These are phyloP conservation scores for Bombus huntii DNA, from an alignment of 1,140 invertebrate genomes.

Conservation along the genomic window DNA sequence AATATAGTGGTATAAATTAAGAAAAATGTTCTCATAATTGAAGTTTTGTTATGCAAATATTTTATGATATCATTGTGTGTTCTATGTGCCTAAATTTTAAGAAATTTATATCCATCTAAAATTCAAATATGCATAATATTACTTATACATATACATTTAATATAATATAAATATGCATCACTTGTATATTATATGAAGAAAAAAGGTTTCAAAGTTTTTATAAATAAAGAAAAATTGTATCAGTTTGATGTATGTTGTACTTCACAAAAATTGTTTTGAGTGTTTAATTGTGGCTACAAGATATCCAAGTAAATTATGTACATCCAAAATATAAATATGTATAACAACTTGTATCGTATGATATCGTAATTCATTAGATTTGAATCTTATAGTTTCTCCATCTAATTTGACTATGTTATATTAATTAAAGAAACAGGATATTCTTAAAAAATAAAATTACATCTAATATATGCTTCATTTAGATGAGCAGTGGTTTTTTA, in stretches of 20 bases:
- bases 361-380: background rate
- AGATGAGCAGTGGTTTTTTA: conserved; percentile 27
- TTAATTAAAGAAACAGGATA: conserved; percentile 24
- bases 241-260: conserved; percentile 38
- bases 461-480: conserved; percentile 35
- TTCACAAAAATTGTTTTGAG: conserved; percentile 23
- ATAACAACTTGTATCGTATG: conserved; percentile 17
- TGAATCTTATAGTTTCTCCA: conserved; percentile 30
- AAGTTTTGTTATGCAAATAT: conserved; percentile 59
- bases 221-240: conserved; percentile 40
- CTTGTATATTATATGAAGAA: conserved; percentile 54
- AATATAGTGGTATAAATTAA: conserved; percentile 23
- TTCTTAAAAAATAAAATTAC: conserved; percentile 27
- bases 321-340: conserved; percentile 34
- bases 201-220: conserved; percentile 49
- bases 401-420: conserved; percentile 12
- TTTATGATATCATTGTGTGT: conserved; percentile 67
- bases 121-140: conserved; percentile 47
- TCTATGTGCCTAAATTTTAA: conserved; percentile 74
- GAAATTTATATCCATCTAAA: conserved; percentile 56
- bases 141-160: conserved; percentile 52
- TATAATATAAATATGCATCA: conserved; percentile 56
- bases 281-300: conserved; percentile 11
- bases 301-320: background rate
- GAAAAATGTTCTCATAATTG: conserved; percentile 53